Base-by-base conservation (phyloP, 2,888 invertebrate species). In the Poecilobothrus nobilitatus region DNA sequence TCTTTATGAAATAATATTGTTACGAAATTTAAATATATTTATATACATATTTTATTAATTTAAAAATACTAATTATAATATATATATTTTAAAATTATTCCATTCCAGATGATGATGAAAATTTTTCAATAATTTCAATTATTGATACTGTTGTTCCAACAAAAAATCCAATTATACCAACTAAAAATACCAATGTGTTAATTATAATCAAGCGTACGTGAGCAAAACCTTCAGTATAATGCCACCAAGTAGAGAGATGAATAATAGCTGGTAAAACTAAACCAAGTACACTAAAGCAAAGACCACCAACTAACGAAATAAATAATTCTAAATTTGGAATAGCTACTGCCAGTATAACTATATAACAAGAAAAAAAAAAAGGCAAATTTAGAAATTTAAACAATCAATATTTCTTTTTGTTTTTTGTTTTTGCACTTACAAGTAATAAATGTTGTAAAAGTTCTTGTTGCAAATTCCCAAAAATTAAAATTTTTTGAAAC, bases 201-300 rank as follows among this genome's bases (percentile, higher is more conserved):
- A 89, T 86, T 75, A 88, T 89, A 15, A 80, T 76, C 2, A 84
- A 70, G 73, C 84, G 78, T 66, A 82, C 73, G 53, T 80, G 78
- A 71, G 76, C 78, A 67, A 81, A 81, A 1, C 87, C 86, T 20
- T 84, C 80, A 27, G 84, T 81, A 73, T 86, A 82, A 0, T 88
- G 86, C 86, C 88, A 91, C 70, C 87, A 82, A 3, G 88, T 87
- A 75, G 89, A 87, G 63, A 90, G 83, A 75, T 91, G 89, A 74
- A 91, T 88, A 41, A 90, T 84, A 1, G 90, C 90, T 33, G 91
- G 91, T 77, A 91, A 90, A 3, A 89, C 87, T 62, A 91, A 85
- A 10, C 91, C 91, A 66, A 91, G 81, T 2, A 88, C 88, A 6
- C 90, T 89, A 70, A 90, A 83, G 72, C 90, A 89, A 66, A 91